A percentile compares a stretch with the other conserved stretches of the same genome.
phyloP scores from a whole-genome alignment of 2,113 vertebrate genomes.

The Brachyistius frenatus region DNA sequence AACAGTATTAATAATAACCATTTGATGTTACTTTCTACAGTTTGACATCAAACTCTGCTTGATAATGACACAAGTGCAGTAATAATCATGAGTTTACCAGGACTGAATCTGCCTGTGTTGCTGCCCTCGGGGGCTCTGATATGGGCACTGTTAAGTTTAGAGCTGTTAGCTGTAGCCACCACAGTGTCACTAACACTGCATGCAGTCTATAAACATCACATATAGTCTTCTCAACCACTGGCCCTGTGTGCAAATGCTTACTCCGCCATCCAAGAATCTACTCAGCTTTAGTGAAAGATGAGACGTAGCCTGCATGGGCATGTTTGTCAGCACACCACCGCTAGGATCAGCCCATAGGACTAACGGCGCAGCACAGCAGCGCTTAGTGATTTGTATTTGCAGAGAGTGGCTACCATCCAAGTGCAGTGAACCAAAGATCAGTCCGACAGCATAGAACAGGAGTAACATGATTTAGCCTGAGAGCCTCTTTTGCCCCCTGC shows the following conservation, averaged over 20 bases:
- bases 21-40: background rate
- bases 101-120: conserved; percentile 36
- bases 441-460: conserved; percentile 19
- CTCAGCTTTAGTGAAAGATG: conserved; percentile 68
- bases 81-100: conserved; percentile 19
- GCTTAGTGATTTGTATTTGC: conserved; percentile 63
- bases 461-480: conserved; percentile 3
- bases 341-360: conserved; percentile 45
- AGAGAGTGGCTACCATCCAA: conserved; percentile 57
- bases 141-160: conserved; percentile 49
- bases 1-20: background rate
- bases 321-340: conserved; percentile 47
- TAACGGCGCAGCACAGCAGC: conserved; percentile 53
- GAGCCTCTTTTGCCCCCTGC: conserved; percentile 72
- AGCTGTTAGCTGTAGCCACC: conserved; percentile 50
- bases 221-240: conserved; percentile 35
- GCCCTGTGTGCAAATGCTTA: conserved; percentile 36
- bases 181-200: conserved; percentile 66
- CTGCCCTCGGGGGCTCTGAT: conserved; percentile 42
- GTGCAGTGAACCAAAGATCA: conserved; percentile 59
- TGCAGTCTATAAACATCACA: conserved; percentile 69
- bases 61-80: background rate
- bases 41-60: background rate
- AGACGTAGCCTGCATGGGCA: conserved; percentile 52
- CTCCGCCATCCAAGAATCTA: conserved; percentile 41